Base-by-base conservation (phyloP, 2,113 vertebrate genomes). In the Perognathus longimembris region DNA sequence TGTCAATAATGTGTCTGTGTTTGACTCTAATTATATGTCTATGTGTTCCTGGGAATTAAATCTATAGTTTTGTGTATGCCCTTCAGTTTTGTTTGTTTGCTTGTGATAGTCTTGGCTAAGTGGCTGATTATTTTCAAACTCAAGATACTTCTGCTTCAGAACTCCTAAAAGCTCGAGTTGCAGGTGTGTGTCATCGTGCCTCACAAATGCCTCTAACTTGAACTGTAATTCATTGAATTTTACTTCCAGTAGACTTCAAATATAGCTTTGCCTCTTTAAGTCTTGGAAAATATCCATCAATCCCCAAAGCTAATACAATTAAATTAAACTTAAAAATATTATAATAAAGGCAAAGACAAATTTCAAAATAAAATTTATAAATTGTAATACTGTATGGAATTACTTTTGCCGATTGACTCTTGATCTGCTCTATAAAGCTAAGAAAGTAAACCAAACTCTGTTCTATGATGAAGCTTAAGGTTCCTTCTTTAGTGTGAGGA, bases 301-400 rank as follows among this genome's bases (percentile, higher is more conserved):
- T 86, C 83, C 57, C 0, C 90, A 84, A 66, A 42, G 4, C 2
- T 61, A 70, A 30, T 32, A 74, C 76, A 84, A 32, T 79, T 82
- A 79, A 84, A 32, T 79, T 82, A 64, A 91, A 28, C 17, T 85
- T 85, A 69, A 42, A 73, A 67, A 26, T 89, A 38, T 61, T 76
- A 83, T 76, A 78, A 20, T 36, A 34, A 82, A 90, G 6, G 1
- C 54, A 38, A 80, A 85, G 34, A 76, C 59, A 88, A 75, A 87
- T 42, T 74, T 91, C 14, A 91, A 91, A 80, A 28, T 64, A 74
- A 94, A 92, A 89, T 42, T 42, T 69, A 30, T 9, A 63, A 57
- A 66, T 83, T 57, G 42, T 34, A 71, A 63, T 85, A 26, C 0
- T 38, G 0, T 36, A 14, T 61, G 6, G 11, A 26, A 86, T 67